Percentiles rank a stretch among this genome's conserved stretches.
Evolutionary conservation across 2,888 invertebrate genomes (phyloP).

Genomic region (Tinea trinotella): DNA sequence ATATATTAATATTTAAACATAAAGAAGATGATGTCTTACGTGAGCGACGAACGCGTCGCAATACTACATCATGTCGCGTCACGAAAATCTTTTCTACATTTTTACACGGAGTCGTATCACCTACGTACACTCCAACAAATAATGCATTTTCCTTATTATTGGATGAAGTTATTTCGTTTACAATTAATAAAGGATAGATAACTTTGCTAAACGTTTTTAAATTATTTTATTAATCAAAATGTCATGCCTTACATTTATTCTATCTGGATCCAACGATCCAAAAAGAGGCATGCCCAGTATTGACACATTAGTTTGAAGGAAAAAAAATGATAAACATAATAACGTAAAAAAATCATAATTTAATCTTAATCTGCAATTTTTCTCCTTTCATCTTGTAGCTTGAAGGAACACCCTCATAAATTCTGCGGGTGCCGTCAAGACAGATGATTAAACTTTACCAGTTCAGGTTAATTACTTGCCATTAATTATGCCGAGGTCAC

Average conservation of each 20-base stretch:
- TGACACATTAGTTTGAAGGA: neutral
- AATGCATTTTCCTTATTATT: no score
- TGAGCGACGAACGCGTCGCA: no score
- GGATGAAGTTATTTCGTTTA: no score
- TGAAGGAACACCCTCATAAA: constrained; percentile 8
- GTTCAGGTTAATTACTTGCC: constrained; percentile 7
- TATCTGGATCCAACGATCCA: neutral
- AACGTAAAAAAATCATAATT: neutral
- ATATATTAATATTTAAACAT: no score
- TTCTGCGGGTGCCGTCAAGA: neutral
- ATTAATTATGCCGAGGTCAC: constrained; percentile 2
- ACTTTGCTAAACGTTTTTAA: neutral
- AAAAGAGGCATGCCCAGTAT: neutral
- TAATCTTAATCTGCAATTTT: neutral
- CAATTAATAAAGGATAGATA: neutral
- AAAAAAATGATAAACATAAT: neutral
- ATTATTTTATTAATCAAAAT: neutral
- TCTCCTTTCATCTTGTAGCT: neutral
- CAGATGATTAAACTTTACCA: constrained; percentile 7
- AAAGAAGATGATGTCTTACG: no score
- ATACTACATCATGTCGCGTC: no score
- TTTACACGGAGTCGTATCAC: no score
- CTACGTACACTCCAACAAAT: no score
- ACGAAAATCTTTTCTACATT: no score
- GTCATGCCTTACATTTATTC: neutral